Evolutionary conservation across 2,113 vertebrate species (phyloP), one percentile per base, ranked within the genome.

Genomic region (Tringa solitaria): DNA sequence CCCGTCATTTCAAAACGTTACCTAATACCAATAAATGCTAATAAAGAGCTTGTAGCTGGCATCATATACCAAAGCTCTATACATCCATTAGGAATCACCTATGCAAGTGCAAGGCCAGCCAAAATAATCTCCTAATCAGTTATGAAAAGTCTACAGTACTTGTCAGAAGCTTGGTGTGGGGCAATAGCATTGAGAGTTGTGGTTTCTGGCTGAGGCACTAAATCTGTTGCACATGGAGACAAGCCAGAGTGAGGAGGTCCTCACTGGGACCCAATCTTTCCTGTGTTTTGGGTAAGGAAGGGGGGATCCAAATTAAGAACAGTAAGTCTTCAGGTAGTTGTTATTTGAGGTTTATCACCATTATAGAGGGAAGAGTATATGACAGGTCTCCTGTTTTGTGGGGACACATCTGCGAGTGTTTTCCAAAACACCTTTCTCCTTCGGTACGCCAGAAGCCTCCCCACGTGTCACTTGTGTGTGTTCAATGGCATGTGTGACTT

Each of bases 51-150:
- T 95, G 91, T 95, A 97, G 84, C 70, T 96, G 89, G 94, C 93
- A 94, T 95, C 23, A 0, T 61, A n/a, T 76, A 73, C 84, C 84
- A 85, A 87, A 96, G 91, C 46, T 73, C 87, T 85, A 70, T 14
- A 16, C 45, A 74, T 95, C 94, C 94, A 87, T 95, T 97, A 94
- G 83, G 73, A 94, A 84, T 95, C 96, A 95, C 94, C 95, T 97
- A 92, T 79, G 90, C 57, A 87, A 93, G 69, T 65, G 61, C 75
- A 94, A 91, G 70, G 73, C 92, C 67, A 95, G 94, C 96, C 96
- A 97, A 97, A 97, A 96, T 89, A 95, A 92, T 96, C 96, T 96
- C 96, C 94, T 96, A 96, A 97, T 97, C 95, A 96, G 93, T 96
- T 96, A 96, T 73, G 82, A 89, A 95, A 97, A 93, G 61, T 61